Evolutionary conservation across 2,888 invertebrate genomes (phyloP).

Genomic region (Drosophila gaucha): DNA sequence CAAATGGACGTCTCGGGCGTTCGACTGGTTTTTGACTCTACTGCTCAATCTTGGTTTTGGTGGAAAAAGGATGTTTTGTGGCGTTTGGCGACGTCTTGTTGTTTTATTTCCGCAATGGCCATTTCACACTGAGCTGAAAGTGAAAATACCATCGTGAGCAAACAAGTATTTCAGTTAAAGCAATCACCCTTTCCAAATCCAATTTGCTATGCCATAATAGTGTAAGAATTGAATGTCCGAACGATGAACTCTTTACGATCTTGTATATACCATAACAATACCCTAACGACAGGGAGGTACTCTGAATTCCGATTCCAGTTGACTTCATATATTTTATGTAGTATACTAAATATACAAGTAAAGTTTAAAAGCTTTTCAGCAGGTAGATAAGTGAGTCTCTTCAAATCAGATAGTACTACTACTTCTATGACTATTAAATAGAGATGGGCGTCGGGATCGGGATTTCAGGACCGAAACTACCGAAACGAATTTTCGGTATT

Average conservation of each 20-base stretch:
- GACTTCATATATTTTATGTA: too few species aligned
- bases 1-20: slow-evolving; percentile 41
- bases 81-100: slow-evolving; percentile 66
- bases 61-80: slow-evolving; percentile 68
- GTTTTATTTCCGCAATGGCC: slow-evolving; percentile 74
- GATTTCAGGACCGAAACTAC: too few species aligned
- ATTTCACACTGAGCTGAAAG: slow-evolving; percentile 63
- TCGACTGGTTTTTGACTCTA: slow-evolving; percentile 45
- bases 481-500: too few species aligned
- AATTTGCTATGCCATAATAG: not conserved
- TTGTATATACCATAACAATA: too few species aligned
- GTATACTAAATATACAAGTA: too few species aligned
- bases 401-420: too few species aligned
- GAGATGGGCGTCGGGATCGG: too few species aligned
- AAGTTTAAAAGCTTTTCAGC: too few species aligned
- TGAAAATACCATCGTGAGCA: slow-evolving; percentile 58
- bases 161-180: slow-evolving; percentile 36
- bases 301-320: too few species aligned
- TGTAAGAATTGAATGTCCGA: not conserved
- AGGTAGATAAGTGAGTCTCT: too few species aligned
- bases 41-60: slow-evolving; percentile 48
- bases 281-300: too few species aligned
- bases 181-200: slow-evolving; percentile 26
- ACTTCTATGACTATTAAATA: too few species aligned
- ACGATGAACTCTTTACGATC: not conserved